Percentiles rank a stretch among this genome's conserved stretches.
Evolutionary conservation across 2,113 vertebrate species (phyloP).

Genomic region (Syrrhaptes paradoxus): DNA sequence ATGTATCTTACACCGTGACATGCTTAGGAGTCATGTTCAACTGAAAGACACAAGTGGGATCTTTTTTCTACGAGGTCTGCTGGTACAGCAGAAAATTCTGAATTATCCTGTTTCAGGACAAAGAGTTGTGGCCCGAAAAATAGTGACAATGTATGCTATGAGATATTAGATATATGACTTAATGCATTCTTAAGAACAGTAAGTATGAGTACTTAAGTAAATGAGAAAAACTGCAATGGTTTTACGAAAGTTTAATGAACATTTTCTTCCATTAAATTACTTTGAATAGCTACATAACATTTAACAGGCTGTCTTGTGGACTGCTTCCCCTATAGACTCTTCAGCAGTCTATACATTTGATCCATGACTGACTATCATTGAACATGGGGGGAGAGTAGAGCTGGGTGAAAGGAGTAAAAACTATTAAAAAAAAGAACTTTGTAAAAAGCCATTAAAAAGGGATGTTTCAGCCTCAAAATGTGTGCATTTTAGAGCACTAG

Average conservation of each 20-base stretch:
- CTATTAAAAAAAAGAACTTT: background rate
- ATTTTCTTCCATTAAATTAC: background rate
- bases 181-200: background rate
- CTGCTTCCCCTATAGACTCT: background rate
- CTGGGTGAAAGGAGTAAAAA: background rate
- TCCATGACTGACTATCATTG: background rate
- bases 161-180: background rate
- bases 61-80: background rate
- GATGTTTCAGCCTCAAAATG: background rate
- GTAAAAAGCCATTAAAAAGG: background rate
- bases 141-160: background rate
- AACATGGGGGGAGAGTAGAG: fast-evolving
- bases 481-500: background rate
- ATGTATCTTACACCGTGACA: background rate
- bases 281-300: background rate
- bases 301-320: background rate
- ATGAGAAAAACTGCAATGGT: background rate
- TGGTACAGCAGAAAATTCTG: background rate
- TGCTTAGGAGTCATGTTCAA: background rate
- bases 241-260: background rate
- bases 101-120: background rate
- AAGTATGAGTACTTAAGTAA: background rate
- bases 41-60: background rate
- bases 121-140: background rate
- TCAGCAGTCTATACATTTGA: background rate